Evolutionary conservation across 2,888 invertebrate species (phyloP), one percentile per base, ranked within the genome.

Genomic region (Cheilosia scutellata): DNA sequence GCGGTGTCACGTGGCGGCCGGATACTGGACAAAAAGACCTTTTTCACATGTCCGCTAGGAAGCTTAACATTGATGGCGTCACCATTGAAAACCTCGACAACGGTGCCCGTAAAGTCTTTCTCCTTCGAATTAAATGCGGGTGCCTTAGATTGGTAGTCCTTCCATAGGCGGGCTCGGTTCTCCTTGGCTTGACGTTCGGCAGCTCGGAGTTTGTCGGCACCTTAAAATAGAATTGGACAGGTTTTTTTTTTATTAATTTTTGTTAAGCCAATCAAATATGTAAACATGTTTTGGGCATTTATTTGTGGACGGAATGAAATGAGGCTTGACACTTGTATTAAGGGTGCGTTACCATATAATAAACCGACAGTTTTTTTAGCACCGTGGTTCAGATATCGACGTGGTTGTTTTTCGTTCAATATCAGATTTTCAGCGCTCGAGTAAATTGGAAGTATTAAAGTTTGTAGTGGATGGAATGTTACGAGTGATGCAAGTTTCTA

Each of bases 11-110:
- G 95, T 44, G 99, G 99, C 65, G 99, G 97, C 88, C 99, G 95
- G 90, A 99, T 96, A 91, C 98, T 98, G 37, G 99, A 97, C 84
- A 99, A 94, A 93, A 99, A 99, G 57, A 99, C 95, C 93, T 99
- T 99, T 92, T 97, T 97, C 51, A 94, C 93, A 44, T 95, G 94
- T 44, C 96, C 96, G 90, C 96, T 96, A 31, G 95, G 93, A 71
- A 96, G 93, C 91, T 97, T 98, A 0, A 99, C 95, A 65, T 96
- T 95, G 40, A 99, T 93, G 0, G 98, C 97, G 93, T 99, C 99
- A 0, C 98, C 99, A 90, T 98, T 98, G 5, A 97, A 95, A 44
- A 99, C 95, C 93, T 99, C 99, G 25, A 97, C 93, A 0, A 98
- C 97, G 1, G 95, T 95, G 2, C 96, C 98, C 6, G 94, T 94